phyloP scores from a whole-genome alignment of 2,797 vertebrate species.

The Micropoecilia bifurca region DNA sequence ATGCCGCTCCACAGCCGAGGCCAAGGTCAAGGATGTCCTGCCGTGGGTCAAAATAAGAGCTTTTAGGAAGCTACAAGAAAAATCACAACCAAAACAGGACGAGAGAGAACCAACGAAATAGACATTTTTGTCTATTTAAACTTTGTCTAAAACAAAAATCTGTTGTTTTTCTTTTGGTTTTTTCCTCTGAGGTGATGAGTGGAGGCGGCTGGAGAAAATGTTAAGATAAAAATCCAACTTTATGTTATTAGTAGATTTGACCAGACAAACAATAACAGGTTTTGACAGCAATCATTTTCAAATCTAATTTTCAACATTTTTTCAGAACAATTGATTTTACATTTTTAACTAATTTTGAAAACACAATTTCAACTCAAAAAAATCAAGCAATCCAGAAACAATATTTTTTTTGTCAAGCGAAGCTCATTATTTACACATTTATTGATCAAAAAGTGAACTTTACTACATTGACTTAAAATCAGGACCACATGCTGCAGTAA shows the following conservation, averaged over 20 bases:
- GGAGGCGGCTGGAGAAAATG: no score
- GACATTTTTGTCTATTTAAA: background rate
- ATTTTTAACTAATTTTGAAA: background rate
- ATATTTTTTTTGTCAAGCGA: no score
- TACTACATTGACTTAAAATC: no score
- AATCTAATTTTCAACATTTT: background rate
- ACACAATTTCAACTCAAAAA: no score
- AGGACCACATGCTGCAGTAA: background rate
- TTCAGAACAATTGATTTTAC: background rate
- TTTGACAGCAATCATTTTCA: background rate
- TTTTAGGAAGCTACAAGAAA: background rate
- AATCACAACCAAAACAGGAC: background rate
- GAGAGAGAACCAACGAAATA: background rate
- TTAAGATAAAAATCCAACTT: no score
- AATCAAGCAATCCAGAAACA: no score
- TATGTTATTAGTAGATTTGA: background rate
- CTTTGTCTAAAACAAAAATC: no score
- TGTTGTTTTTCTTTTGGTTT: no score
- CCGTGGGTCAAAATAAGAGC: background rate
- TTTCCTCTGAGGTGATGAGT: no score
- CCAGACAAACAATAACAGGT: background rate
- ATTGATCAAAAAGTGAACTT: no score
- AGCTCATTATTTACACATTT: background rate
- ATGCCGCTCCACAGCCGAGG: background rate
- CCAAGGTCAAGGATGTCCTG: background rate